Percentiles rank a stretch among this genome's conserved stretches.
These are phyloP conservation scores for Pimephales promelas DNA, from an alignment of 2,113 vertebrate species.

Conservation along the genomic window DNA sequence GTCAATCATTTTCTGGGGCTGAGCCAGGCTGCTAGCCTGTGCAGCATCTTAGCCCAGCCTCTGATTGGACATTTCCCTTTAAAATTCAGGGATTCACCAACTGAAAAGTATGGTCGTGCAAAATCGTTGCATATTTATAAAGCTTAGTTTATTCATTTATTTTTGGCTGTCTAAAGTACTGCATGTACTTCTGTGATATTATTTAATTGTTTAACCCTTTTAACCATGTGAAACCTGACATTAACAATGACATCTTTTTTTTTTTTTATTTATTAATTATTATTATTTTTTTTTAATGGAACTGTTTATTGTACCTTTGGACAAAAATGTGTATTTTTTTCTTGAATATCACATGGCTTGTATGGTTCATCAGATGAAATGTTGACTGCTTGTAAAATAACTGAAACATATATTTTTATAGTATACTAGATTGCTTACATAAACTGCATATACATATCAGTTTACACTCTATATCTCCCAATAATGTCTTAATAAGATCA, in stretches of 20 bases:
- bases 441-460: not conserved
- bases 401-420: not conserved
- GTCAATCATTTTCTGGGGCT: slow-evolving; percentile 57
- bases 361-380: not conserved
- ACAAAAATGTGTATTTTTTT: not conserved
- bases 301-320: not conserved
- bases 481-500: not conserved
- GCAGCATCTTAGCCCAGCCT: slow-evolving; percentile 31
- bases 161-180: not conserved
- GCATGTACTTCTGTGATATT: not conserved
- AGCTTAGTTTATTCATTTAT: not conserved
- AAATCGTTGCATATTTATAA: not conserved
- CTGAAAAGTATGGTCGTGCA: slow-evolving; percentile 29
- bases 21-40: slow-evolving; percentile 46
- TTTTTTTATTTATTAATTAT: too few relatives aligned
- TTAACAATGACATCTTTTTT: too few relatives aligned
- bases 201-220: not conserved
- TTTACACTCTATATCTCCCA: not conserved
- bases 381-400: not conserved
- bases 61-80: slow-evolving; percentile 47
- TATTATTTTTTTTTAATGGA: too few relatives aligned
- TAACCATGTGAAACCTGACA: too few relatives aligned
- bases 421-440: not conserved
- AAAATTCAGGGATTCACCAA: slow-evolving; percentile 37
- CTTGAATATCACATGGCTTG: not conserved